Evolutionary conservation across 2,113 vertebrate species (phyloP), one percentile per base, ranked within the genome.

Genomic region (Scomber colias): DNA sequence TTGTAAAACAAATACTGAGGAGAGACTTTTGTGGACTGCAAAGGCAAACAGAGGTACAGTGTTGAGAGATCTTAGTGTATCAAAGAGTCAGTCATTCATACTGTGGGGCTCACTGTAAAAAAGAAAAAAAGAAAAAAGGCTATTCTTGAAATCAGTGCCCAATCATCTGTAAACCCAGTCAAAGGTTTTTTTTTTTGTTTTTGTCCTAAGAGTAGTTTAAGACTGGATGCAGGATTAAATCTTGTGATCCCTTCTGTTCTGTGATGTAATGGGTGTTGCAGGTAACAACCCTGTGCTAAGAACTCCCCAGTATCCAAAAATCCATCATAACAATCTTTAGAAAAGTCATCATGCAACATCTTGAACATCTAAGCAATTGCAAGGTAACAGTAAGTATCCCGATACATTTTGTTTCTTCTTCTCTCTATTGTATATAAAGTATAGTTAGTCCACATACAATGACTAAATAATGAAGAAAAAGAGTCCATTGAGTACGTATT

Each of bases 21-120:
- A 81, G 40, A 72, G 61, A 66, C 21, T 13, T 44, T 35, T 73
- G 54, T 40, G 46, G n/a, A 59, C 60, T 55, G 57, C 19, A 57
- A 77, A 79, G 70, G 66, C 51, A 81, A 75, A 79, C 49, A 74
- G 63, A 79, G 80, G 75, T 79, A 67, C 70, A 79, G 62, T 57
- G 77, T 79, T 53, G 24, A 79, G 3, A 73, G 59, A 57, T 67
- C 19, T 74, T 15, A 91, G 75, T 89, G 75, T 77, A 46, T 66
- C 40, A 21, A 51, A 45, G 12, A 59, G 64, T 67, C 60, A 19
- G 27, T 10, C 14, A 14, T 21, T 77, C 35, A 45, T 14, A 59
- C 27, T 51, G 62, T 49, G 69, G 48, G 56, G 12, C 49, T 40
- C 50, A 51, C 7, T 54, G 51, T 9, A 70, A 62, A 49, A 2